These are phyloP conservation scores for Phrynosoma platyrhinos DNA, from an alignment of 2,113 vertebrate genomes.

Conservation along the genomic window DNA sequence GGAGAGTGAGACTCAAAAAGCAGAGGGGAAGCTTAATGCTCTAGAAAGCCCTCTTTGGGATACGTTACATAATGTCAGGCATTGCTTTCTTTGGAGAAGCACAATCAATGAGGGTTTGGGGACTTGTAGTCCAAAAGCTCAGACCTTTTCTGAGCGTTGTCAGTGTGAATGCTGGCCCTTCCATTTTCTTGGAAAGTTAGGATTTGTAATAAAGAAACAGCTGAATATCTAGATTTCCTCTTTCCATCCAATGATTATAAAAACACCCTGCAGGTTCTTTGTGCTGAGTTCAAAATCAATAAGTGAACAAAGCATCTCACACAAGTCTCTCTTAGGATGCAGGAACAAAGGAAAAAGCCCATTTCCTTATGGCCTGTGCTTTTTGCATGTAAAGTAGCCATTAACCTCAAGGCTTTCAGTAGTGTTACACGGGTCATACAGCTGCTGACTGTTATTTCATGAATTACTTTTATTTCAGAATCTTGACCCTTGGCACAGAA, in stretches of 20 bases:
- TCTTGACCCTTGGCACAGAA: not conserved
- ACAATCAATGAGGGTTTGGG: too few relatives aligned
- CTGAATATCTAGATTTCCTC: conserved; percentile 13
- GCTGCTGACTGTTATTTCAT: conserved; percentile 15
- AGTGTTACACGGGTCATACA: conserved; percentile 30
- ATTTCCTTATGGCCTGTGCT: not conserved
- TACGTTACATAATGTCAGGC: too few relatives aligned
- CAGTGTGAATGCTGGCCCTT: not conserved
- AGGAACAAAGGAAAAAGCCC: not conserved
- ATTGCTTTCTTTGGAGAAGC: too few relatives aligned
- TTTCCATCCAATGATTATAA: not conserved
- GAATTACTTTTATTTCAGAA: conserved; percentile 4
- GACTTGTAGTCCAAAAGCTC: too few relatives aligned
- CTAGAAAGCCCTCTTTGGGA: too few relatives aligned
- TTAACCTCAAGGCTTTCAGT: conserved; percentile 20
- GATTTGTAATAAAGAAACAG: not conserved
- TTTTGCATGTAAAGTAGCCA: conserved; percentile 8
- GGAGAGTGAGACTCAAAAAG: too few relatives aligned
- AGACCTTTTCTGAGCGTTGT: too few relatives aligned
- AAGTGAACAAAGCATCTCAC: conserved; percentile 29
- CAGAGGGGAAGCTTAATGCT: too few relatives aligned
- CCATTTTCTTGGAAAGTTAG: not conserved
- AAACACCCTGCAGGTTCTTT: not conserved
- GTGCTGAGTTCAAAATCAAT: not conserved
- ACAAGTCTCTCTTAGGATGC: conserved; percentile 6